phyloP scores from a whole-genome alignment of 2,113 vertebrate genomes.

The Gadus macrocephalus region DNA sequence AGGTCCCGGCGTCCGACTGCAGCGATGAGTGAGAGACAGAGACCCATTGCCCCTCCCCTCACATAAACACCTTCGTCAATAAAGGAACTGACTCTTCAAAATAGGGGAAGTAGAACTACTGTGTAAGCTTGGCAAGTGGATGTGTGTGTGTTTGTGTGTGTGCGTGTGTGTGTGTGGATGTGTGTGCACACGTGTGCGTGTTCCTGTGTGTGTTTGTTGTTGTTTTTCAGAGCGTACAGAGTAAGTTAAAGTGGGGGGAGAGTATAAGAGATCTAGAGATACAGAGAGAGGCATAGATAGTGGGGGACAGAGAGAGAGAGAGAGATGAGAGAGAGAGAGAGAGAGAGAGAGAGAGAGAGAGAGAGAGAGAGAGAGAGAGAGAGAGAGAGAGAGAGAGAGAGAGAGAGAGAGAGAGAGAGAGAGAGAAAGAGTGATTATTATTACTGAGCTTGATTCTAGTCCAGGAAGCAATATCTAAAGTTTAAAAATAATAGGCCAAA shows the following conservation, averaged over 20 bases:
- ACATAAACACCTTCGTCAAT: conserved; percentile 67
- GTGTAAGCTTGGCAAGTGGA: conserved; percentile 24
- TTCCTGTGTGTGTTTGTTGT: neutral
- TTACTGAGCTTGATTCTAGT: conserved; percentile 38
- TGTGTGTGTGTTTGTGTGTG: conserved; percentile 45
- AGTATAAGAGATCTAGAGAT: neutral
- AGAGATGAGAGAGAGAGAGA: conserved; percentile 15
- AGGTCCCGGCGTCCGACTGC: neutral
- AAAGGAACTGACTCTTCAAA: conserved; percentile 74
- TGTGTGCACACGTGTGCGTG: neutral
- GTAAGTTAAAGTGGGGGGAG: conserved; percentile 29
- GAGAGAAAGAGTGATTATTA: too few species aligned
- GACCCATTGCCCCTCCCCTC: conserved; percentile 22
- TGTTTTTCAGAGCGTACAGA: too few species aligned
- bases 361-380: conserved; percentile 49
- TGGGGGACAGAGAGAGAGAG: too few species aligned
- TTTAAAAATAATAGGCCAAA: conserved; percentile 25
- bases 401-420: conserved; percentile 17
- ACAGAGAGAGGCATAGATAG: too few species aligned
- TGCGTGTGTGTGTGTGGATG: conserved; percentile 38
- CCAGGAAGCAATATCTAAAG: conserved; percentile 28
- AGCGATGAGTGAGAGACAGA: neutral
- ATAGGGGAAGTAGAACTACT: conserved; percentile 76
- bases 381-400: conserved; percentile 39
- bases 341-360: conserved; percentile 44